Evolutionary conservation across 1,140 invertebrate species (phyloP).

Genomic region (Gyrodactylus bullatarudis): DNA sequence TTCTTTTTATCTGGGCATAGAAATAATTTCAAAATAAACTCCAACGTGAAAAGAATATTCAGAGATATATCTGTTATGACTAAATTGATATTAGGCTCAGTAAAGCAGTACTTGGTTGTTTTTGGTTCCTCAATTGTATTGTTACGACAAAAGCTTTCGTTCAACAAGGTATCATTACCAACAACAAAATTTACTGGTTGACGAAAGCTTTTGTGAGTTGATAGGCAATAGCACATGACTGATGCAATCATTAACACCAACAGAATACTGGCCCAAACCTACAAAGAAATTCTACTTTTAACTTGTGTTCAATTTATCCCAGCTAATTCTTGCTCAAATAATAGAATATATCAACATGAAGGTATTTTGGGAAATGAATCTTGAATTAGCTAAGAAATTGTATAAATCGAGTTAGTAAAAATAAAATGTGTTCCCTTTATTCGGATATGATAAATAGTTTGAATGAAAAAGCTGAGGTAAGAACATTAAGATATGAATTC

Average conservation of each 20-base stretch:
- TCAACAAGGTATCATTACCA: neutral
- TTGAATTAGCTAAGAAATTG: no score
- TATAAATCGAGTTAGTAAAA: no score
- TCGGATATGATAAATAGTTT: no score
- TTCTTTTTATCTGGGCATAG: slow-evolving; percentile 5
- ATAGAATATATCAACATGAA: no score
- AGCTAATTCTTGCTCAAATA: neutral
- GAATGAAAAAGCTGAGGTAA: no score
- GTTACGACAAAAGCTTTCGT: neutral
- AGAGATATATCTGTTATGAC: neutral
- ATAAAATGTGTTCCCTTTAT: no score
- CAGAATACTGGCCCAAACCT: slow-evolving; percentile 5
- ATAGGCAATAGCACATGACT: slow-evolving; percentile 6
- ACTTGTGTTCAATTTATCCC: neutral
- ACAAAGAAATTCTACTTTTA: neutral
- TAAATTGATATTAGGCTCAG: neutral
- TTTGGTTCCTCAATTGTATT: neutral
- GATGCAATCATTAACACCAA: slow-evolving; percentile 1
- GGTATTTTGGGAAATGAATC: no score
- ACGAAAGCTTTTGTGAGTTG: slow-evolving; percentile 1
- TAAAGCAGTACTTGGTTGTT: slow-evolving; percentile 1
- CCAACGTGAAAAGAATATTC: slow-evolving; percentile 3
- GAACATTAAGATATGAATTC: neutral
- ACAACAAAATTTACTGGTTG: neutral
- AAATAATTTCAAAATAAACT: slow-evolving; percentile 5